Conservation (phyloP, 2,888 invertebrate species). For the Patella depressa region DNA sequence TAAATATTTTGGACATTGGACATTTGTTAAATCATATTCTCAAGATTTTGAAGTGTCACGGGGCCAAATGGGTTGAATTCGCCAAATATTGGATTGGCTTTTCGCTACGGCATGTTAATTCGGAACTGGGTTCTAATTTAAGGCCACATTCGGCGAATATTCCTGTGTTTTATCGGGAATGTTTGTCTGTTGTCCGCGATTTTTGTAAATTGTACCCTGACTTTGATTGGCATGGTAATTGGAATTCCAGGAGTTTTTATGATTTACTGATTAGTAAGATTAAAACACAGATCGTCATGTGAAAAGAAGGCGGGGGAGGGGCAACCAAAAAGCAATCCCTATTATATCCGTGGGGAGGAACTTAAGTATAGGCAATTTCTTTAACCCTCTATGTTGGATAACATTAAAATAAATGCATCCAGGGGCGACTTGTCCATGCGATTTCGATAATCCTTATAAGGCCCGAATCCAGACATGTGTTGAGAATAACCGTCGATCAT, state of each 20-base stretch:
- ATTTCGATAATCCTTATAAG: no score
- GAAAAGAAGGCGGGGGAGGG: no score
- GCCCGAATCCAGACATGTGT: no score
- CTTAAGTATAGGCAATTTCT: no score
- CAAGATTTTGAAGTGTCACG: constrained; percentile 20
- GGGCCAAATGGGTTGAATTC: constrained; percentile 28
- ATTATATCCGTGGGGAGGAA: no score
- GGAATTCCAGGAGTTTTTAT: constrained; percentile 1
- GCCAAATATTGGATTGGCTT: constrained; percentile 28
- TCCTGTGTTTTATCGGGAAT: constrained; percentile 25
- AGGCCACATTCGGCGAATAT: constrained; percentile 29
- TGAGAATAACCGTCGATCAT: no score
- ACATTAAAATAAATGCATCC: no score
- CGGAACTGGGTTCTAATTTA: constrained; percentile 19
- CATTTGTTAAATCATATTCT: constrained; percentile 25
- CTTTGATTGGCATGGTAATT: not conserved
- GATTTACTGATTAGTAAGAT: constrained; percentile 8
- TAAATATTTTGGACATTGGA: constrained; percentile 26
- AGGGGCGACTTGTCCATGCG: no score
- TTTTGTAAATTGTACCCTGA: not conserved
- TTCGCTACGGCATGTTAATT: constrained; percentile 18
- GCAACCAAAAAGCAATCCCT: no score
- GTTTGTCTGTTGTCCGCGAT: constrained; percentile 12
- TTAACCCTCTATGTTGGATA: no score
- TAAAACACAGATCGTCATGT: no score